Base-by-base conservation (phyloP, 2,888 invertebrate genomes). In the Adelognathus sp. region DNA sequence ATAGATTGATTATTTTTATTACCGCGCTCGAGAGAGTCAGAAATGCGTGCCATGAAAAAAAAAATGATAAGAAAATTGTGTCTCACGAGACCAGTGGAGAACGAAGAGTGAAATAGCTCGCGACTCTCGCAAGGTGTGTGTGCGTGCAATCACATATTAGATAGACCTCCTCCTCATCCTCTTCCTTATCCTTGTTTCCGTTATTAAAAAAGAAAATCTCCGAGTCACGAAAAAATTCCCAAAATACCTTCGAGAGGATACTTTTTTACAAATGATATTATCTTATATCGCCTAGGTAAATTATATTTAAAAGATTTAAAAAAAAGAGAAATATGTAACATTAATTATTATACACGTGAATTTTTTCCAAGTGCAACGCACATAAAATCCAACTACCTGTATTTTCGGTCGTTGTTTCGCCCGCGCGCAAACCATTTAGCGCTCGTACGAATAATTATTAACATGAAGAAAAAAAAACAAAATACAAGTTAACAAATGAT, bases 291-390 rank as follows among this genome's bases (percentile, higher is more conserved):
- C 82, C 79, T 82, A 82, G 81, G 52, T 81, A 81, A 82, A 80
- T 82, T 78, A 63, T 75, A 78, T 18, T 69, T 58, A 70, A 63
- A 63, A 27, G 60, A 52, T 21, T 21, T 54, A 78, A 64, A 66
- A 74, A 56, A 61, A 66, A 80, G 67, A 77, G 71, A 70, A n/a
- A 76, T 76, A 69, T 81, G 77, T 80, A 81, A 80, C 80, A 79
- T 80, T 81, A 79, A 82, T 85, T 83, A 84, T 84, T 86, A 86
- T 85, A 87, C 83, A 88, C 84, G 83, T 85, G 86, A n/a, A 86
- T 88, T 88, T 81, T 74, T 88, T 88, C 87, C 86, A 86, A 85
- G 89, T 90, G 89, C 89, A 85, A 88, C 84, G 90, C 89, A 89
- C 89, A 78, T 85, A 86, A 88, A 81, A 84, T 86, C 86, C 83